Evolutionary conservation across 2,113 vertebrate species (phyloP), one percentile per base, ranked within the genome.

Genomic region (Turdus rufiventris): DNA sequence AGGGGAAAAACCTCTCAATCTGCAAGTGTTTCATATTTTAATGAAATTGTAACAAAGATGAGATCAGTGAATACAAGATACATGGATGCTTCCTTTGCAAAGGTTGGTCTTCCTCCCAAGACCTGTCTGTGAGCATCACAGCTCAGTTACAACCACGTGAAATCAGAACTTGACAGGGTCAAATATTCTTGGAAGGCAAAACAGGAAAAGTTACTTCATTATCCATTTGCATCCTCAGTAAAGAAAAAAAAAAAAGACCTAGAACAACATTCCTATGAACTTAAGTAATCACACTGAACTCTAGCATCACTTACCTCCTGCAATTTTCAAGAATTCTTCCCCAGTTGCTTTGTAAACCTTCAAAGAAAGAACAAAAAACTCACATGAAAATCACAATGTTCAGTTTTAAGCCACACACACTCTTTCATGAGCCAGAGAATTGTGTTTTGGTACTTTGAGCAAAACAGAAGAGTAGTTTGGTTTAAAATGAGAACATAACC

Each of bases 301-400:
- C 34, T 82, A 92, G n/a, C 21, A 81, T 95, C 95, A 97, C 99
- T 98, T 91, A 99, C 99, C 99, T 98, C 99, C 99, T 93, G 99
- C 99, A 18, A 99, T 99, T 98, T 99, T 99, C 87, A 99, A 97
- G 94, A 99, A 99, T 95, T 99, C 99, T 92, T 99, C 99, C 85
- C 99, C 99, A 38, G 99, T 99, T 57, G 99, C 99, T 97, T 99
- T 99, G 97, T 99, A 99, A 67, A 99, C 99, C 99, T 99, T 65
- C 26, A 89, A 40, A 83, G 36, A 63, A 33, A 57, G 33, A 33
- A 33, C 24, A n/a, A 50, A 72, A 60, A 42, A 3, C 8, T 34
- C n/a, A 57, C 7, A 28, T 85, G 26, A 96, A 82, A 88, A 85
- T 40, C 10, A 56, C 14, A 48, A 28, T 4, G 23, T 36, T 83